Evolutionary conservation across 2,797 vertebrate species (phyloP).

Genomic region (Dallia pectoralis): DNA sequence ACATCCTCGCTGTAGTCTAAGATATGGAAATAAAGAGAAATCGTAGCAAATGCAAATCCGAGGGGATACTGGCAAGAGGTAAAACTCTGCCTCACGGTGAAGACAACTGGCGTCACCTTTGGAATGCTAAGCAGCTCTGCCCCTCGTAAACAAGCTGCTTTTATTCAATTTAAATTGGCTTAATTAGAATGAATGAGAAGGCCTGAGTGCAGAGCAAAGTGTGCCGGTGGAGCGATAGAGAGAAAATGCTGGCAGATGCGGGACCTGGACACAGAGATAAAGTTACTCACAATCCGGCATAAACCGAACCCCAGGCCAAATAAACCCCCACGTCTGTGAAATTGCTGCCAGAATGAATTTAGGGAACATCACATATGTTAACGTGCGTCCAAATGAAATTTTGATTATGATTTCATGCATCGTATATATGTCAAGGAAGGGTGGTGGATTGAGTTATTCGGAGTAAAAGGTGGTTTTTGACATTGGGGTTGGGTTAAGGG

Average conservation of each 20-base stretch:
- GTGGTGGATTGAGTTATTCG: not conserved
- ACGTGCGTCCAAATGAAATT: conserved; percentile 63
- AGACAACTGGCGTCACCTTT: conserved; percentile 67
- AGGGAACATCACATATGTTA: conserved; percentile 62
- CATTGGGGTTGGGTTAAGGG: no score
- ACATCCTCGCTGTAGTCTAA: conserved; percentile 13
- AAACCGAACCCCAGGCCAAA: conserved; percentile 55
- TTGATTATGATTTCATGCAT: conserved; percentile 54
- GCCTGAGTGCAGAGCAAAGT: conserved; percentile 58
- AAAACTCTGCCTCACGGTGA: conserved; percentile 72
- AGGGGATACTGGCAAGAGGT: conserved; percentile 67
- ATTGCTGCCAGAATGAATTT: conserved; percentile 58
- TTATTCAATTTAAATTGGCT: conserved; percentile 68
- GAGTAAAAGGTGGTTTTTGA: conserved; percentile 9
- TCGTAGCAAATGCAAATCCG: conserved; percentile 54
- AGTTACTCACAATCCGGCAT: conserved; percentile 61
- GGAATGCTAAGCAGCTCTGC: conserved; percentile 69
- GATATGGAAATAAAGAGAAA: conserved; percentile 50
- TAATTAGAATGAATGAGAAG: conserved; percentile 77
- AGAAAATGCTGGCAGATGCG: conserved; percentile 59
- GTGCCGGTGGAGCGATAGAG: conserved; percentile 52
- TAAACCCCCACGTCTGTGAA: conserved; percentile 54
- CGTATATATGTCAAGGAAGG: conserved; percentile 40
- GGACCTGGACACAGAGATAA: conserved; percentile 51
- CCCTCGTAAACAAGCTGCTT: conserved; percentile 74